phyloP scores from a whole-genome alignment of 1,140 invertebrate genomes.

The Adelges cooleyi region DNA sequence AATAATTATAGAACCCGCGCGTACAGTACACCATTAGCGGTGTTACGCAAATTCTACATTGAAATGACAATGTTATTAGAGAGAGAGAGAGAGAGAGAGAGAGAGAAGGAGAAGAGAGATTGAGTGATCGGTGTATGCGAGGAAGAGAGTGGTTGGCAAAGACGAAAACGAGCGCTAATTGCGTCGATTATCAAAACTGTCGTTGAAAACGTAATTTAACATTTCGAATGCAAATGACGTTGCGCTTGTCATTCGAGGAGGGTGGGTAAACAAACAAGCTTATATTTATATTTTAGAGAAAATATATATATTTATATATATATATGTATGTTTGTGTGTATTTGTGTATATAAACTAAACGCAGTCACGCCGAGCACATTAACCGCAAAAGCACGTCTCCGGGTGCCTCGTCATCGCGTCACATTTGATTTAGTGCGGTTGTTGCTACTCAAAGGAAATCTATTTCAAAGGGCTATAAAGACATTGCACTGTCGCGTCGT shows the following conservation, averaged over 20 bases:
- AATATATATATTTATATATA: too few relatives aligned
- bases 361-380: not conserved
- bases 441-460: not conserved
- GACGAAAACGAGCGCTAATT: too few relatives aligned
- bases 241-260: not conserved
- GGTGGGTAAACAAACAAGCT: not conserved
- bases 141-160: too few relatives aligned
- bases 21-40: too few relatives aligned
- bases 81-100: too few relatives aligned
- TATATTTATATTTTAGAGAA: not conserved
- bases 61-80: conserved; percentile 10
- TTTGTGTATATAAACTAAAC: not conserved
- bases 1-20: too few relatives aligned
- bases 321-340: too few relatives aligned
- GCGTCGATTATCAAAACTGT: conserved; percentile 23
- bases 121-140: too few relatives aligned
- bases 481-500: too few relatives aligned
- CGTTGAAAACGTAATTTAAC: conserved; percentile 16
- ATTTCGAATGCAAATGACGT: conserved; percentile 28
- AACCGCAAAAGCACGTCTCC: conserved; percentile 1
- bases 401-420: not conserved
- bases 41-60: too few relatives aligned
- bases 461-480: not conserved
- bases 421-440: not conserved
- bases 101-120: too few relatives aligned